Evolutionary conservation across 2,797 vertebrate species (phyloP).

Genomic region (Ambastaia sidthimunki): DNA sequence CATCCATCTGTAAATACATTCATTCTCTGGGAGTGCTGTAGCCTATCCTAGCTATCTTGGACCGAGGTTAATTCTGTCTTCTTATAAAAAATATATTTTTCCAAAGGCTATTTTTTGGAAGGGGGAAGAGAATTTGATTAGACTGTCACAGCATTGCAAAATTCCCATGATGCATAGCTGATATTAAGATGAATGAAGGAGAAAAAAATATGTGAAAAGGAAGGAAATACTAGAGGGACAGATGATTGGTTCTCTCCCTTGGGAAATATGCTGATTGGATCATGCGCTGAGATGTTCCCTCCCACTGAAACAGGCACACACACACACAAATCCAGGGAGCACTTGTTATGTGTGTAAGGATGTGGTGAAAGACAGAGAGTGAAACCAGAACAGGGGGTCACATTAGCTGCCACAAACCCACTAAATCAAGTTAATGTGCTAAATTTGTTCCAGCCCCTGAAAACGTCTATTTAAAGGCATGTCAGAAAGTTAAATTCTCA

Average conservation of each 20-base stretch:
- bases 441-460: constrained; percentile 58
- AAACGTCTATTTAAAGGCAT: constrained; percentile 42
- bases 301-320: neutral
- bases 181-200: neutral
- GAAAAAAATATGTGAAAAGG: no score
- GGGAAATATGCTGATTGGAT: neutral
- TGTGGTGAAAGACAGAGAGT: constrained; percentile 7
- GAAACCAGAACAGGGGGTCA: constrained; percentile 7
- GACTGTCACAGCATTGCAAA: constrained; percentile 17
- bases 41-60: no score
- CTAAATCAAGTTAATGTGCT: constrained; percentile 62
- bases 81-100: constrained; percentile 23
- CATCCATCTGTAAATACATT: no score
- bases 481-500: constrained; percentile 34
- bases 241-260: constrained; percentile 10
- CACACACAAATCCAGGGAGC: neutral
- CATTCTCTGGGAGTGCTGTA: no score
- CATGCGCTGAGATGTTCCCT: constrained; percentile 10
- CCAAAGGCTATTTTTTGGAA: constrained; percentile 21
- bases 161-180: constrained; percentile 22
- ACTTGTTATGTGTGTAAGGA: neutral
- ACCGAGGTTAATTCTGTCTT: constrained; percentile 40
- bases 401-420: constrained; percentile 42
- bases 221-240: constrained; percentile 6
- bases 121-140: constrained; percentile 45